Percentiles rank a stretch among this genome's conserved stretches.
Conservation (phyloP, 2,113 vertebrate genomes). For the Scolopax mira region DNA sequence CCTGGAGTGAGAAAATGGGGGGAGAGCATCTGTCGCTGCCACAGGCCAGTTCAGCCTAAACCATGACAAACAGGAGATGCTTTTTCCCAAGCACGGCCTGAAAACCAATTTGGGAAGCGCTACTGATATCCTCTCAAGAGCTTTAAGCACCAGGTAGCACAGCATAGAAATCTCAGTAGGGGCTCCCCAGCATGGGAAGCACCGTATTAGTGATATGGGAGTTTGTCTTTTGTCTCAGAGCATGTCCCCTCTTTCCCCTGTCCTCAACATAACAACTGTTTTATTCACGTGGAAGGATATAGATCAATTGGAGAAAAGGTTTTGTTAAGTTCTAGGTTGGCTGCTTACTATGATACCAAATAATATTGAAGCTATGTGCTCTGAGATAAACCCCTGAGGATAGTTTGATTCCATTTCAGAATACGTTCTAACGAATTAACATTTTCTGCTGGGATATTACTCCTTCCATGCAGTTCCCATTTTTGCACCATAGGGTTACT, state of each 20-base stretch:
- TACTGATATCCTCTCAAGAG: not conserved
- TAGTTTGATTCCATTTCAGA: not conserved
- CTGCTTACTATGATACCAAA: not conserved
- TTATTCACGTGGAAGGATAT: not conserved
- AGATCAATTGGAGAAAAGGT: not conserved
- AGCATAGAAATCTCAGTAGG: fast-evolving
- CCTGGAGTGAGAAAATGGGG: too few species aligned
- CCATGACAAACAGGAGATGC: not conserved
- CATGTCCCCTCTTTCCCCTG: not conserved
- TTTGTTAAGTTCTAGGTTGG: not conserved
- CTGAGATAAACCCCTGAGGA: not conserved
- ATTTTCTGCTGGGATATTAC: not conserved
- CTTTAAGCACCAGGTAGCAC: not conserved
- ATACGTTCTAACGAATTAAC: not conserved
- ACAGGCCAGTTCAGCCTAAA: too few species aligned
- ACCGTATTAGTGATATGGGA: not conserved
- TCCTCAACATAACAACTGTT: not conserved
- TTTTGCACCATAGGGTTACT: not conserved
- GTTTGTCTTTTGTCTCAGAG: not conserved
- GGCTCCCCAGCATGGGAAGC: not conserved
- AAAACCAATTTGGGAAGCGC: not conserved
- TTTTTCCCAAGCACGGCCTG: not conserved
- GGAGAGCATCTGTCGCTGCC: too few species aligned
- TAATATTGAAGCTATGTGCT: not conserved
- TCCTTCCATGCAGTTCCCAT: not conserved